Evolutionary conservation across 2,797 vertebrate species (phyloP), one percentile per base, ranked within the genome.

Genomic region (Tympanoctomys barrerae): DNA sequence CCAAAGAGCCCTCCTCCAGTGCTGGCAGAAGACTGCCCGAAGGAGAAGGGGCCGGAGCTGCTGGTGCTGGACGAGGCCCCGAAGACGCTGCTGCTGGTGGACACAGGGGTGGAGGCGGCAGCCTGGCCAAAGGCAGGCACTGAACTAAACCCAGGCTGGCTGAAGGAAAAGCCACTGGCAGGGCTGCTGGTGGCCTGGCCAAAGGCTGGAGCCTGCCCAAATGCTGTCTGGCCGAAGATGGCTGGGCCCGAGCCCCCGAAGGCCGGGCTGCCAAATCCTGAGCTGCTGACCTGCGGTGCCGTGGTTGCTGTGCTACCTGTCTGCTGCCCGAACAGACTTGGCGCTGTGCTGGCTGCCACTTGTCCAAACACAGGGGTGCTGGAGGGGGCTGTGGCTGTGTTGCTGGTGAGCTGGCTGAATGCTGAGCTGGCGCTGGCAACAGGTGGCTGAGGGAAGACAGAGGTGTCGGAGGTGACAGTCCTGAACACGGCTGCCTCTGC

Each of bases 11-110:
- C 98, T 0, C 98, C 97, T 0, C 98, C 98, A 0, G 98, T 96
- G 7, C 98, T 97, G 97, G 98, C 97, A 42, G 98, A 89, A 0
- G 98, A 98, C 90, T 98, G 98, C 3, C 98, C 99, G 0, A 99
- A 99, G 0, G 99, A 99, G 97, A 99, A 99, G 33, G 99, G 99
- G 95, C 98, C 98, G 59, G 98, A 97, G 0, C 98, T 99, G 71
- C 97, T 98, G 95, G 98, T 98, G 39, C 98, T 98, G 0, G 99
- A 87, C 0, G 98, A 89, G 0, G 96, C 93, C 7, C 99, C 99
- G 0, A 99, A 99, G 59, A 99, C 98, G 5, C 68, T 98, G 0
- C 98, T 98, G 0, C 98, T 97, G 91, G 98, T 98, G 0, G 99
- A 98, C 0, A 98, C 95, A 0, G 98, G 68, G 0, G 98, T 90